Evolutionary conservation across 2,888 invertebrate genomes (phyloP).

Genomic region (Lymantria dispar): DNA sequence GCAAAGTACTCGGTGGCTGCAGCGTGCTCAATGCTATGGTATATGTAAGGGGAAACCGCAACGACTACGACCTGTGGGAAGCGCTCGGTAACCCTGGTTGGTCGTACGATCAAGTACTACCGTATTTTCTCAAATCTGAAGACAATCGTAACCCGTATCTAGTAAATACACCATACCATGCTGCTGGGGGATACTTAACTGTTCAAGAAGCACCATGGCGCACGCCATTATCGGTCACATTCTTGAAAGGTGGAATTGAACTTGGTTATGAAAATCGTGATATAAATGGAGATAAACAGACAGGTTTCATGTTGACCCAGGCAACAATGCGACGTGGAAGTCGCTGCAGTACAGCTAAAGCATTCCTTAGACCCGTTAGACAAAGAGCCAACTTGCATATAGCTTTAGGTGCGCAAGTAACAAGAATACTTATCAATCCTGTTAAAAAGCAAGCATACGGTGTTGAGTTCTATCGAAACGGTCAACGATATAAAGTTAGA

Average conservation of each 20-base stretch:
- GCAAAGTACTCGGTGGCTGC: slow-evolving; percentile 94
- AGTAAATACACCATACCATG: slow-evolving; percentile 88
- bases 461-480: slow-evolving; percentile 87
- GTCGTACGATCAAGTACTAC: slow-evolving; percentile 91
- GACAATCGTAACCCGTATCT: slow-evolving; percentile 93
- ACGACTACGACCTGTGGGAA: slow-evolving; percentile 95
- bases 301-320: slow-evolving; percentile 94
- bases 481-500: slow-evolving; percentile 84
- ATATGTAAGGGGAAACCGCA: slow-evolving; percentile 93
- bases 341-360: slow-evolving; percentile 93
- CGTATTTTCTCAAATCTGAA: slow-evolving; percentile 93
- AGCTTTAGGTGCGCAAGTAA: slow-evolving; percentile 88
- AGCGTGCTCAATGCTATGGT: slow-evolving; percentile 96
- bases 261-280: slow-evolving; percentile 91
- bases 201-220: slow-evolving; percentile 94
- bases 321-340: slow-evolving; percentile 92
- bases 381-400: slow-evolving; percentile 90
- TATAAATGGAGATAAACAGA: slow-evolving; percentile 91
- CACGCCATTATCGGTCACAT: slow-evolving; percentile 90
- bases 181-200: slow-evolving; percentile 90
- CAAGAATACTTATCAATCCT: slow-evolving; percentile 86
- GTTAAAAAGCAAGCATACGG: slow-evolving; percentile 88
- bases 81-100: slow-evolving; percentile 92
- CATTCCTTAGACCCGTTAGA: slow-evolving; percentile 92
- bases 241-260: slow-evolving; percentile 91